Percentiles rank a stretch among this genome's conserved stretches.
phyloP scores from a whole-genome alignment of 2,797 vertebrate species.

The Cyclopterus lumpus region DNA sequence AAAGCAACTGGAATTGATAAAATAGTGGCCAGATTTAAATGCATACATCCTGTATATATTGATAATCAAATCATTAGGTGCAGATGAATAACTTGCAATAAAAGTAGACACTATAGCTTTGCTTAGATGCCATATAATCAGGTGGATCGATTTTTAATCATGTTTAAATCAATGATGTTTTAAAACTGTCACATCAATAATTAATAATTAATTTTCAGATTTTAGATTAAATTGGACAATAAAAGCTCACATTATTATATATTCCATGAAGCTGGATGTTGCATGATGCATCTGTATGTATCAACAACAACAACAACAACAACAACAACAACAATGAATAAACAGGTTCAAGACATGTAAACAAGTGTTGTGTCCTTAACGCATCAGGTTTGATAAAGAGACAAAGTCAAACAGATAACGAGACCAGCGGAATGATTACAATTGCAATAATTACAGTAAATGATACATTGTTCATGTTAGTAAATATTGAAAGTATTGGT shows the following conservation, averaged over 20 bases:
- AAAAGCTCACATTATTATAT: not conserved
- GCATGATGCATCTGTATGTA: not conserved
- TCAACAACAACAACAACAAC: not conserved
- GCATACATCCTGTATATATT: not conserved
- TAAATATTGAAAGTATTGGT: not conserved
- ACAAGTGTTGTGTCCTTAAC: not conserved
- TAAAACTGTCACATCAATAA: constrained; percentile 3
- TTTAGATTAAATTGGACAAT: not conserved
- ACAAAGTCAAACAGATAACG: not conserved
- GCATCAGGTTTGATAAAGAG: not conserved
- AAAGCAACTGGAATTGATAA: not conserved
- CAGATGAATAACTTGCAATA: constrained; percentile 35
- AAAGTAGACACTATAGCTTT: constrained; percentile 29
- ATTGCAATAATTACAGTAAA: not conserved
- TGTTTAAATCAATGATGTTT: constrained; percentile 4
- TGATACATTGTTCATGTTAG: not conserved
- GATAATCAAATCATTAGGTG: not conserved
- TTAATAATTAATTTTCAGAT: not conserved
- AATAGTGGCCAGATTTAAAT: not conserved
- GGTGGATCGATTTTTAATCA: constrained; percentile 26
- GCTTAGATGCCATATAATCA: constrained; percentile 26
- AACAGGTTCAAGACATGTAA: constrained; percentile 5
- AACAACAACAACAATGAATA: not conserved
- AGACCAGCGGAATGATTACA: not conserved
- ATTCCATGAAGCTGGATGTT: not conserved